Conservation (phyloP, 2,888 invertebrate genomes). For the Diloba caeruleocephala region DNA sequence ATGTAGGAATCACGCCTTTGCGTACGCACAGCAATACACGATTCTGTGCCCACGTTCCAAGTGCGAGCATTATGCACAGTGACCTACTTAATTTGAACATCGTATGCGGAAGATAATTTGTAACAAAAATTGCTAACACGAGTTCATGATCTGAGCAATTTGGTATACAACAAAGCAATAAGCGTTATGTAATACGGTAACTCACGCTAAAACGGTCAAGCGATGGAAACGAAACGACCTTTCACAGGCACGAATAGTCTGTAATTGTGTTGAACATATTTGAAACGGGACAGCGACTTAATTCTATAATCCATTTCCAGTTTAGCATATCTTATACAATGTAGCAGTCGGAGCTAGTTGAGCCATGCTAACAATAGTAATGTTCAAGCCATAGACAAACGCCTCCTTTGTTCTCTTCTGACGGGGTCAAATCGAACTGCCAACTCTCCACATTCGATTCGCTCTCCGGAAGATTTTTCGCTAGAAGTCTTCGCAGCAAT, state of each 20-base stretch:
- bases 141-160: neutral
- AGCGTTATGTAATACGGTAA: neutral
- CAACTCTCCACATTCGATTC: conserved; percentile 23
- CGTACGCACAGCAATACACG: too few relatives aligned
- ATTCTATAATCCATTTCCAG: conserved; percentile 27
- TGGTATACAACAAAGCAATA: neutral
- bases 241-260: conserved; percentile 7
- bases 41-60: conserved; percentile 6
- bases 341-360: conserved; percentile 3
- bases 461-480: conserved; percentile 18
- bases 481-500: conserved; percentile 10
- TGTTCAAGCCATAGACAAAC: conserved; percentile 33
- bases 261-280: conserved; percentile 9
- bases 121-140: neutral
- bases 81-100: conserved; percentile 17
- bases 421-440: conserved; percentile 39
- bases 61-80: conserved; percentile 11
- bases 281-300: conserved; percentile 21
- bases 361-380: conserved; percentile 25
- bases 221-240: conserved; percentile 24
- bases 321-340: conserved; percentile 41
- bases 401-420: conserved; percentile 36
- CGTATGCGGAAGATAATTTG: too few relatives aligned
- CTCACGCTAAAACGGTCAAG: conserved; percentile 5
- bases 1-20: too few relatives aligned